Conservation (phyloP, 2,888 invertebrate species). For the Aporophyla nigra region DNA sequence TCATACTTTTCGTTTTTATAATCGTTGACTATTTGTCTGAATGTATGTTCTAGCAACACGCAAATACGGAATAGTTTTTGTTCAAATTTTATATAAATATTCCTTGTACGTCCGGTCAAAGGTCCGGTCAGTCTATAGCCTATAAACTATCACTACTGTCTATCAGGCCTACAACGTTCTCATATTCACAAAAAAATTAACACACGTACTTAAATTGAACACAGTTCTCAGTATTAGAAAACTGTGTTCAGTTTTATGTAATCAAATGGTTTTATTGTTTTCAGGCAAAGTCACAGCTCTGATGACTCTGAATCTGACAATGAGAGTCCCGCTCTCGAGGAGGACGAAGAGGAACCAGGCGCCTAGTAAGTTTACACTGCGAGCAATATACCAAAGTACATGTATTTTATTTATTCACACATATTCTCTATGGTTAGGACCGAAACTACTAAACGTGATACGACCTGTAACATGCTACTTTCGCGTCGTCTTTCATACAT, state of each 20-base stretch:
- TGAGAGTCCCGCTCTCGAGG: constrained; percentile 28
- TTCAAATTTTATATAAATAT: too few species aligned
- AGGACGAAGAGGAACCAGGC: constrained; percentile 25
- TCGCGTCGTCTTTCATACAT: neutral
- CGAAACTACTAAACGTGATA: neutral
- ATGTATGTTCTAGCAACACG: too few species aligned
- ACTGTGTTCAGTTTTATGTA: neutral
- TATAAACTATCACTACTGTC: too few species aligned
- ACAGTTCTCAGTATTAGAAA: neutral
- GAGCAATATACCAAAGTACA: neutral
- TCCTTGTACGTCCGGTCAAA: too few species aligned
- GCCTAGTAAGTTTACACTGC: constrained; percentile 24
- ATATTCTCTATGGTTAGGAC: too few species aligned
- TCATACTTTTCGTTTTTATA: too few species aligned
- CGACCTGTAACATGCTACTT: neutral
- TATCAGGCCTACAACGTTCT: too few species aligned
- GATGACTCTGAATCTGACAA: constrained; percentile 18
- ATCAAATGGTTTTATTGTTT: constrained; percentile 10
- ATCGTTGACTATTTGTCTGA: too few species aligned
- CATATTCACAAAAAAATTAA: too few species aligned
- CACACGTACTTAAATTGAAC: too few species aligned
- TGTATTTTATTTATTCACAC: neutral
- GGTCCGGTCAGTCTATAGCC: too few species aligned
- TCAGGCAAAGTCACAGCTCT: constrained; percentile 33
- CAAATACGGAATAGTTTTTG: too few species aligned